phyloP scores from a whole-genome alignment of 2,888 invertebrate genomes.

The Anorthoa munda region DNA sequence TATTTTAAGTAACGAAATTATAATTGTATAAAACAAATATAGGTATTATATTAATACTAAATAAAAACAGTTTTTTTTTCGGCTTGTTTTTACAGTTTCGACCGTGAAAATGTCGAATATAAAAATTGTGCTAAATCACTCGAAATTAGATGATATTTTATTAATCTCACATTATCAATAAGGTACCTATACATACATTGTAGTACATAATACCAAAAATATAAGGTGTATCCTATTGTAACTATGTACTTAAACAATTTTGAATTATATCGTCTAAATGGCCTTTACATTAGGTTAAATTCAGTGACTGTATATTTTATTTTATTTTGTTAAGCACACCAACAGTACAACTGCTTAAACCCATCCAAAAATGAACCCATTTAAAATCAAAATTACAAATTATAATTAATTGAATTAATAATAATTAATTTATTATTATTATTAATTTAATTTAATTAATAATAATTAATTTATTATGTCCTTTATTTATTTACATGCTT shows the following conservation, averaged over 20 bases:
- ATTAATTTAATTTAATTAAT: too few species aligned
- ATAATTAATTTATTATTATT: too few species aligned
- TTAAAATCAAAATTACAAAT: too few species aligned
- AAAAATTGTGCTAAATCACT: conserved; percentile 24
- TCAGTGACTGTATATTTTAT: conserved; percentile 9
- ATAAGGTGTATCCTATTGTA: conserved; percentile 33
- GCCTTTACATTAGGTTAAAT: conserved; percentile 27
- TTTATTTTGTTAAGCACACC: too few species aligned
- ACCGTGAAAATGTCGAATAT: not conserved
- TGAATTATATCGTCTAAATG: conserved; percentile 25
- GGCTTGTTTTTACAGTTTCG: conserved; percentile 7
- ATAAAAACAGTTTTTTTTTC: too few species aligned
- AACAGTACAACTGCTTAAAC: too few species aligned
- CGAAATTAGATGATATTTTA: conserved; percentile 53
- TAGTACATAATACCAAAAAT: conserved; percentile 45
- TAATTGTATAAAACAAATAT: not conserved
- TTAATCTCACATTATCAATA: conserved; percentile 59
- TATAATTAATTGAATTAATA: too few species aligned
- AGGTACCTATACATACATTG: conserved; percentile 38
- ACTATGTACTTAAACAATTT: conserved; percentile 60
- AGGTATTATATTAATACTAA: too few species aligned
- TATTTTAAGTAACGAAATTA: not conserved
- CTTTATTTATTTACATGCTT: too few species aligned
- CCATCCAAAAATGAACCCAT: too few species aligned
- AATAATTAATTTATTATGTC: too few species aligned